Conservation (phyloP, 2,888 invertebrate species). For the Oligia latruncula region DNA sequence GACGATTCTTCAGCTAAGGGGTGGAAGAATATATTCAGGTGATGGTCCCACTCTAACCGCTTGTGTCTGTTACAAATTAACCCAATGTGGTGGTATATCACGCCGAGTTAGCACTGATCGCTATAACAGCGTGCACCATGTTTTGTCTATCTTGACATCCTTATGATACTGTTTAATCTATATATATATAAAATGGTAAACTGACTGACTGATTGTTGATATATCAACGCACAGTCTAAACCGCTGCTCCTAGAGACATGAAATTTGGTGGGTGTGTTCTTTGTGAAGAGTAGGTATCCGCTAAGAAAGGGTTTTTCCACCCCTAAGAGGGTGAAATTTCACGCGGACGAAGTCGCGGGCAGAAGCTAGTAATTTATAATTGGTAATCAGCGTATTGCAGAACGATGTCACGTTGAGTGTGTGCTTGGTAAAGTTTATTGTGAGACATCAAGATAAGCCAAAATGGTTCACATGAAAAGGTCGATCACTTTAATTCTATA, state of each 20-base stretch:
- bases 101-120: slow-evolving; percentile 1
- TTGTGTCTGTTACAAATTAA: slow-evolving; percentile 52
- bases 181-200: too few relatives aligned
- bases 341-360: too few relatives aligned
- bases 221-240: too few relatives aligned
- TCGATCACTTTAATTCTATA: too few relatives aligned
- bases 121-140: background rate
- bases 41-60: background rate
- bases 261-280: too few relatives aligned
- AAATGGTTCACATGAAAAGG: background rate
- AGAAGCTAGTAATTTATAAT: too few relatives aligned
- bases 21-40: background rate
- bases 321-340: too few relatives aligned
- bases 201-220: too few relatives aligned
- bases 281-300: too few relatives aligned
- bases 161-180: background rate
- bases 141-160: background rate
- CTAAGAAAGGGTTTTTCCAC: too few relatives aligned
- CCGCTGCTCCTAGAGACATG: too few relatives aligned
- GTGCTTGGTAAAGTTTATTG: background rate
- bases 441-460: background rate
- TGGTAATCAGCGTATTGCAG: background rate
- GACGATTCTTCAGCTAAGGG: slow-evolving; percentile 1
- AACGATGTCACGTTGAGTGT: background rate
- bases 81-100: slow-evolving; percentile 26